Percentiles rank a stretch among this genome's conserved stretches.
Conservation (phyloP, 2,797 vertebrate species). For the Smutsia temminckii region DNA sequence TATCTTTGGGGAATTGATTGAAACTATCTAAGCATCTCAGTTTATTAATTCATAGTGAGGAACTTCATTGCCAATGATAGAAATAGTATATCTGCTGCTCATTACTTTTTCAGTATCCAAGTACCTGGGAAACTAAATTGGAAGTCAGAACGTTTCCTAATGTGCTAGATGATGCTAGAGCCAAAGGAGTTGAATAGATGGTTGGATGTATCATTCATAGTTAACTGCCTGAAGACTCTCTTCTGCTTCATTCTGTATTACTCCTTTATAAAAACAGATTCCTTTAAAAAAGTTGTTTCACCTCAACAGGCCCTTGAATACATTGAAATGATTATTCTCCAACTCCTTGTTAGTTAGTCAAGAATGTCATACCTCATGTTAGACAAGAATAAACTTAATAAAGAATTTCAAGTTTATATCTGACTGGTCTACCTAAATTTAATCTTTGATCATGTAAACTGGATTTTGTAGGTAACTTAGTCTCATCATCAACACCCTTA, state of each 20-base stretch:
- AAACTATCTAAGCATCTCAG: slow-evolving; percentile 29
- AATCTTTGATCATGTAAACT: not conserved
- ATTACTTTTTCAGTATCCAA: slow-evolving; percentile 26
- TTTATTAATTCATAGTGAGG: slow-evolving; percentile 47
- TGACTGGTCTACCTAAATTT: not conserved
- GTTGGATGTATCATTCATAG: not conserved
- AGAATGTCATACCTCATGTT: not conserved
- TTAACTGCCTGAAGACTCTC: not conserved
- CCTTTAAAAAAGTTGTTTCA: not conserved
- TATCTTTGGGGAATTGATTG: not conserved
- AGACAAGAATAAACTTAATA: not conserved
- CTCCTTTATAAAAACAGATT: not conserved
- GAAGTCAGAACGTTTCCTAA: slow-evolving; percentile 29
- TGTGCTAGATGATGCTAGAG: not conserved
- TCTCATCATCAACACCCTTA: not conserved
- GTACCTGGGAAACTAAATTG: slow-evolving; percentile 32
- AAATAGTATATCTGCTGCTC: slow-evolving; percentile 30
- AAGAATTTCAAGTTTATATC: not conserved
- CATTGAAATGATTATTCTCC: not conserved
- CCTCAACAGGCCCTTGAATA: not conserved
- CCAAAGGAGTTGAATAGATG: not conserved
- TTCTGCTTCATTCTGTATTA: not conserved
- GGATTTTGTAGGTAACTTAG: not conserved
- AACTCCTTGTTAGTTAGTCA: not conserved
- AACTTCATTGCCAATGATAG: slow-evolving; percentile 41